Evolutionary conservation across 2,888 invertebrate species (phyloP).

Genomic region (Catocala nupta): DNA sequence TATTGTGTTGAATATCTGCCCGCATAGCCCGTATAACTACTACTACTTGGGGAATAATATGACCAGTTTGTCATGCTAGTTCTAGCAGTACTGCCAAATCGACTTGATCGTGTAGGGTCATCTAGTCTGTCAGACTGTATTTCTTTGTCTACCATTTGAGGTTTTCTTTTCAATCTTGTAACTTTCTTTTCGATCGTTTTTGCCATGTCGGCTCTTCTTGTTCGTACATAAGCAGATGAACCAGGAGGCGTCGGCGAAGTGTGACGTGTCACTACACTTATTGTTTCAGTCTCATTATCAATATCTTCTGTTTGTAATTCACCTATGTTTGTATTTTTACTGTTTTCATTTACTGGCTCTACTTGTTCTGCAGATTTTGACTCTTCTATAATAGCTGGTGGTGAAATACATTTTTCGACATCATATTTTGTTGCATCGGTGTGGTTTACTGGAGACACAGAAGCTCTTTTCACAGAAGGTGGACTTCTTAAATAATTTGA

Average conservation of each 20-base stretch:
- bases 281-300: constrained; percentile 74
- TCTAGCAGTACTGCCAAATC: constrained; percentile 88
- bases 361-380: constrained; percentile 37
- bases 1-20: constrained; percentile 83
- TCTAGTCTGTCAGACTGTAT: constrained; percentile 92
- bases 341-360: constrained; percentile 45
- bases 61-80: constrained; percentile 89
- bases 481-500: constrained; percentile 79
- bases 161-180: constrained; percentile 86
- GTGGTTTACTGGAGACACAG: constrained; percentile 74
- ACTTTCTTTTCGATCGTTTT: constrained; percentile 91
- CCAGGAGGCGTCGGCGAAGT: constrained; percentile 93
- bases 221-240: constrained; percentile 88
- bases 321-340: constrained; percentile 43
- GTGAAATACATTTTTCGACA: constrained; percentile 59
- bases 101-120: constrained; percentile 89
- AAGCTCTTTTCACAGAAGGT: constrained; percentile 72
- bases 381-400: constrained; percentile 57
- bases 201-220: constrained; percentile 91
- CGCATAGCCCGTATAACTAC: constrained; percentile 79
- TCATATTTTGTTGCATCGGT: constrained; percentile 63
- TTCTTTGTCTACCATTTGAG: constrained; percentile 89
- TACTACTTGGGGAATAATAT: constrained; percentile 84
- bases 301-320: constrained; percentile 49
- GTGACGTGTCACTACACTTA: constrained; percentile 91